A percentile compares a stretch with the other conserved stretches of the same genome.
Evolutionary conservation across 35 echinoderm and acorn worm genomes (phyloP).

Genomic region (Lytechinus pictus): DNA sequence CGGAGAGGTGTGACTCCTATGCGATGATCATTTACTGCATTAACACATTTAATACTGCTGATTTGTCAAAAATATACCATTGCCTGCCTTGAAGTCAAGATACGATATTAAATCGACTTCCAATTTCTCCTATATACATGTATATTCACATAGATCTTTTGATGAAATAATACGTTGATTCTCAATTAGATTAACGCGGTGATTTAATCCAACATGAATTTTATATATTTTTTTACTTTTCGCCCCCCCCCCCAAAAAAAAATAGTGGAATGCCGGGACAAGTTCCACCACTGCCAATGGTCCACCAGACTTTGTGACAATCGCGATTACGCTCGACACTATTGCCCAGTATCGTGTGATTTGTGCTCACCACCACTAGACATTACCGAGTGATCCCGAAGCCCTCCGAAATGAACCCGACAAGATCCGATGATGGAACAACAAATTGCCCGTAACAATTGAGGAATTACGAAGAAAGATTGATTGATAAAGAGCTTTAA

Average conservation of each 20-base stretch:
- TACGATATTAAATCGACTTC: background rate
- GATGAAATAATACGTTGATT: too few species aligned
- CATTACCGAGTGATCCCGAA: background rate
- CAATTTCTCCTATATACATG: background rate
- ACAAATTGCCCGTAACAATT: background rate
- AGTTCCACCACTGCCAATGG: slow-evolving; percentile 87
- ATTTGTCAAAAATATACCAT: too few species aligned
- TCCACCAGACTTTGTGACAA: slow-evolving; percentile 76
- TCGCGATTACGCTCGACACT: slow-evolving; percentile 83
- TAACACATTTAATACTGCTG: too few species aligned
- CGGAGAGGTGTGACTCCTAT: too few species aligned
- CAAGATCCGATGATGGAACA: background rate
- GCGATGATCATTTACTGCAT: too few species aligned
- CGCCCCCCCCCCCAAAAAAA: slow-evolving; percentile 14
- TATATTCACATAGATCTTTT: background rate
- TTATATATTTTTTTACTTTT: background rate
- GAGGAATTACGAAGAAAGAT: background rate
- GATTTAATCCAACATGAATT: too few species aligned
- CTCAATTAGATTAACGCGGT: too few species aligned
- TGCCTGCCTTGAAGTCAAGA: background rate
- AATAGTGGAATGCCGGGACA: slow-evolving; percentile 75
- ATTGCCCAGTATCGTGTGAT: slow-evolving; percentile 80
- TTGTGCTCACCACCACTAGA: background rate
- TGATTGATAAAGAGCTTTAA: background rate
- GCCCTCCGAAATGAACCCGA: background rate